Evolutionary conservation across 2,888 invertebrate genomes (phyloP), one percentile per base, ranked within the genome.

Genomic region (Scrobipalpa costella): DNA sequence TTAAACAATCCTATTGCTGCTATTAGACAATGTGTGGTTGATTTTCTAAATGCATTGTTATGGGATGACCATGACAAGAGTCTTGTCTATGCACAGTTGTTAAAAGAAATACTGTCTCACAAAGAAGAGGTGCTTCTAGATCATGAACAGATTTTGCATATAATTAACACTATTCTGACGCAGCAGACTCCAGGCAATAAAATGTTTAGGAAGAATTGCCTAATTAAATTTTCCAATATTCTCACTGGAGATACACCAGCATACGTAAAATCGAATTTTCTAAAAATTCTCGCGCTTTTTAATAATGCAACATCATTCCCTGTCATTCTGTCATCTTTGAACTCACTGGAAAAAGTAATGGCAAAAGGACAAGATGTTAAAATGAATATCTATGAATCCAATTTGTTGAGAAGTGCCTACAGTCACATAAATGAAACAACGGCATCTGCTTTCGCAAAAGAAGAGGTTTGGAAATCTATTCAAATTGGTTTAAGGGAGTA

Each of bases 61-160:
- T 71, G 81, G 64, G 78, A 79, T 59, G 76, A 79, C 36, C 75
- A 81, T 0, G 79, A 85, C 62, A 79, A 86, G 36, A 84, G 84
- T 0, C 70, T 85, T 2, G 77, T 87, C 9, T 92, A 92, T 67
- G 78, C 86, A 19, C 77, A 90, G 2, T 70, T 94, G 7, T 69
- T 93, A 21, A 79, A 86, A 63, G 88, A 93, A 71, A 67, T 94
- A 0, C 64, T 83, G n/a, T 69, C 75, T 5, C 91, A 93, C 52
- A 85, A 85, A 66, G 85, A 92, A 63, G 96, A 96, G 76, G 86
- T 96, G 49, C 69, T 92, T 34, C 79, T 95, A 67, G 96, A 96
- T 73, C 83, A 92, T 44, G 93, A 95, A 67, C 96, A 96, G 76
- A 81, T 95, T 17, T 87, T 93, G 0, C 83, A 95, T 47, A 86